phyloP scores from a whole-genome alignment of 2,797 vertebrate genomes.

The Loriculus beryllinus region DNA sequence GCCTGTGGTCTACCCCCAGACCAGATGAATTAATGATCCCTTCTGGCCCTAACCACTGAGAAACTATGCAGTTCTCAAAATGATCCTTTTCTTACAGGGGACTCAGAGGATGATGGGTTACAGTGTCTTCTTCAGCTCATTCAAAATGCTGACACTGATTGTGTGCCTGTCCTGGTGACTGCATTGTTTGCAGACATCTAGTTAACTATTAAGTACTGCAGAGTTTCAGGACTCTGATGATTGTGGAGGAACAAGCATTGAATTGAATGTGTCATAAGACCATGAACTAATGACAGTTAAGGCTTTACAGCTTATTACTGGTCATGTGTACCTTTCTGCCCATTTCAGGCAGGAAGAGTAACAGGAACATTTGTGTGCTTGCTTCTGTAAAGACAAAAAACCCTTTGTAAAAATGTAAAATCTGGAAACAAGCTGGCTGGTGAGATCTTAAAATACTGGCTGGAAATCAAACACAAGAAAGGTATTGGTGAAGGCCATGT shows the following conservation, averaged over 20 bases:
- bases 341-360: background rate
- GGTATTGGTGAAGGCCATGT: conserved; percentile 50
- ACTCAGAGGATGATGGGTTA: background rate
- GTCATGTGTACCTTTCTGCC: background rate
- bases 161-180: background rate
- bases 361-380: background rate
- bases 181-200: background rate
- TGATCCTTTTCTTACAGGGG: background rate
- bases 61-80: background rate
- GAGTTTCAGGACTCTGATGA: background rate
- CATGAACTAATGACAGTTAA: background rate
- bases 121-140: background rate
- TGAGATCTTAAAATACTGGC: conserved; percentile 45
- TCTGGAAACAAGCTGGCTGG: conserved; percentile 35
- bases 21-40: background rate
- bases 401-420: conserved; percentile 59
- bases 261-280: background rate
- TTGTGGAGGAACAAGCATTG: background rate
- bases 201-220: background rate
- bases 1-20: background rate
- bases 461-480: conserved; percentile 40
- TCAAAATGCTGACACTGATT: background rate
- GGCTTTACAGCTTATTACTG: background rate
- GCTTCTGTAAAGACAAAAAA: conserved; percentile 32
- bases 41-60: background rate